These are phyloP conservation scores for Murina feae DNA, from an alignment of 2,113 vertebrate species.

Conservation along the genomic window DNA sequence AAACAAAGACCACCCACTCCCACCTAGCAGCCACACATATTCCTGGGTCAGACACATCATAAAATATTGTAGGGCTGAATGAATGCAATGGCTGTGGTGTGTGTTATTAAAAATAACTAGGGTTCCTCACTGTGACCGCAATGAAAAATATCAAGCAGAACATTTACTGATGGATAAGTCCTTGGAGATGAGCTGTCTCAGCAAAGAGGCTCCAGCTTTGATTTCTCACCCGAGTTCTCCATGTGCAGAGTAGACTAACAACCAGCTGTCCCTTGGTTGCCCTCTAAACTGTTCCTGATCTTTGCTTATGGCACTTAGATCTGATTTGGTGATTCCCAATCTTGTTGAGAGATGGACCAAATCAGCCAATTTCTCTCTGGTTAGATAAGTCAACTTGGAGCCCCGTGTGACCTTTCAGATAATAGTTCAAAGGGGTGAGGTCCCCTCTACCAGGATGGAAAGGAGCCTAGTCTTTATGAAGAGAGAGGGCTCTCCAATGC, in stretches of 20 bases:
- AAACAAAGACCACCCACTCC: constrained; percentile 55
- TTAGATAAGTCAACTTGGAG: not conserved
- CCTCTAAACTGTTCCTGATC: not conserved
- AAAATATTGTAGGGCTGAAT: constrained; percentile 70
- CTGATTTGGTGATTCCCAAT: not conserved
- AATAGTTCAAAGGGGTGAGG: not conserved
- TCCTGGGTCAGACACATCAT: constrained; percentile 77
- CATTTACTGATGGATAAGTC: constrained; percentile 29
- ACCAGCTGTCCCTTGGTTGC: not conserved
- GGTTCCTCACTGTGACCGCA: constrained; percentile 51
- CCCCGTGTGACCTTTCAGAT: not conserved
- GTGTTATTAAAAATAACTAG: constrained; percentile 69
- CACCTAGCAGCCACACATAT: constrained; percentile 71
- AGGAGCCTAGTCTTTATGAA: not conserved
- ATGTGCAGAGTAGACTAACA: not conserved
- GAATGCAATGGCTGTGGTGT: constrained; percentile 57
- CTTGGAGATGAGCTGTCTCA: constrained; percentile 23
- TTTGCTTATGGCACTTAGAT: not conserved
- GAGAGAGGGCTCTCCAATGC: not conserved
- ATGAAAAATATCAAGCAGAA: constrained; percentile 35
- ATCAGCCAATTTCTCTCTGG: not conserved
- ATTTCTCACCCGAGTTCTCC: not conserved
- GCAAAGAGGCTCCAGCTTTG: not conserved
- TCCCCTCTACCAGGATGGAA: not conserved
- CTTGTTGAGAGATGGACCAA: not conserved